Evolutionary conservation across 2,113 vertebrate species (phyloP), one percentile per base, ranked within the genome.

Genomic region (Camelus bactrianus): DNA sequence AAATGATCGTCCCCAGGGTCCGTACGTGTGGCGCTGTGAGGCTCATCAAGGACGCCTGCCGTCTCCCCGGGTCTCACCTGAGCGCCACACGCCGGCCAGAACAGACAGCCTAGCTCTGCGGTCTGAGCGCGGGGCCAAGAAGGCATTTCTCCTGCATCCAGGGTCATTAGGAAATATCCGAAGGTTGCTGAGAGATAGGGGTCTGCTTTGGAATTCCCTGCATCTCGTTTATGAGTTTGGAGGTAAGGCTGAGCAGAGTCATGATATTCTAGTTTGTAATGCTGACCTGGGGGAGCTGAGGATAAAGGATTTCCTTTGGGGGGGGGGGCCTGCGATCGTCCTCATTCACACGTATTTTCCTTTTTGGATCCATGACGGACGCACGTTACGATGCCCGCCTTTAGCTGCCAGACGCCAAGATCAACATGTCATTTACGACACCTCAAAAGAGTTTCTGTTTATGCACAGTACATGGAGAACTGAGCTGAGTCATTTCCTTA

Each of bases 391-490:
- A 50, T 19, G 26, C 30, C 13, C 9, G 19, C 30, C 14, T 75
- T 12, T 35, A 62, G 9, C 12, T 48, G 11, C 17, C 3, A 2
- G 35, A 76, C 12, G 35, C 32, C 15, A 67, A 56, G 22, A 50
- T 35, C 32, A 24, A 6, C 7, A 15, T 3, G 19, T 38, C 8
- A 6, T 20, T 38, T 30, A 80, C 67, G 35, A n/a, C 1, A 12
- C 8, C 56, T 32, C 35, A 46, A 26, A 80, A 24, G 4, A 69
- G 28, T 56, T 11, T 46, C 12, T 90, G 17, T 4, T 13, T 46
- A 17, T 0, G 10, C 16, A 32, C 0, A 0, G 16, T 42, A 19
- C 32, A 30, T 22, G 3, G 35, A 35, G 67, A 70, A 42, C 10
- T 9, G 65, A 86, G 15, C 11, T 56, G 50, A 30, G 30, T 38